Conservation (phyloP, 2,113 vertebrate genomes). For the Lethenteron reissneri region DNA sequence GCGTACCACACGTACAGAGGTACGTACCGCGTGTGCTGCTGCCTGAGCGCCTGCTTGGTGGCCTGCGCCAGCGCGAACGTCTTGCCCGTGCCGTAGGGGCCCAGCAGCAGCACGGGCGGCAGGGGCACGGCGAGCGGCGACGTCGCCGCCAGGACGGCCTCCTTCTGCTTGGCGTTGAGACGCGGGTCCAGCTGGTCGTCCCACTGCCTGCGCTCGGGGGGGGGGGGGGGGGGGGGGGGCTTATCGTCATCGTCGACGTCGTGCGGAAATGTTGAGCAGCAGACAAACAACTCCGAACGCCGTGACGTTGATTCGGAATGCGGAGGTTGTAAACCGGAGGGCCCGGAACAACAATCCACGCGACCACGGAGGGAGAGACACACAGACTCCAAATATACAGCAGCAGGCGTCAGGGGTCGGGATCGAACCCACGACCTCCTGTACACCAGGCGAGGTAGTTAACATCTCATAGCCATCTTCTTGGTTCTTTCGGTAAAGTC, state of each 20-base stretch:
- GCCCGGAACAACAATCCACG: background rate
- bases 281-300: background rate
- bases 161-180: slow-evolving; percentile 91
- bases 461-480: no score
- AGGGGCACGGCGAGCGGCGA: slow-evolving; percentile 60
- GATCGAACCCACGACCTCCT: no score
- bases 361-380: background rate
- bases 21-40: slow-evolving; percentile 56
- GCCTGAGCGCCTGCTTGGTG: slow-evolving; percentile 90
- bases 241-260: background rate
- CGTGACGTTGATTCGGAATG: background rate
- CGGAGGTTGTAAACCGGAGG: no score
- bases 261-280: background rate
- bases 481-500: no score
- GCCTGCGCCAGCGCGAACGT: slow-evolving; percentile 96
- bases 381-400: no score
- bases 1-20: background rate
- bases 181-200: slow-evolving; percentile 95
- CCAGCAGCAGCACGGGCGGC: slow-evolving; percentile 90
- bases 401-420: no score
- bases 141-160: slow-evolving; percentile 89
- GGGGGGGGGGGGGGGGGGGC: background rate
- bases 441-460: no score
- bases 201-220: slow-evolving; percentile 46
- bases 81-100: slow-evolving; percentile 93